Percentiles rank a stretch among this genome's conserved stretches.
Conservation (phyloP, 2,113 vertebrate species). For the Pycnonotus jocosus region DNA sequence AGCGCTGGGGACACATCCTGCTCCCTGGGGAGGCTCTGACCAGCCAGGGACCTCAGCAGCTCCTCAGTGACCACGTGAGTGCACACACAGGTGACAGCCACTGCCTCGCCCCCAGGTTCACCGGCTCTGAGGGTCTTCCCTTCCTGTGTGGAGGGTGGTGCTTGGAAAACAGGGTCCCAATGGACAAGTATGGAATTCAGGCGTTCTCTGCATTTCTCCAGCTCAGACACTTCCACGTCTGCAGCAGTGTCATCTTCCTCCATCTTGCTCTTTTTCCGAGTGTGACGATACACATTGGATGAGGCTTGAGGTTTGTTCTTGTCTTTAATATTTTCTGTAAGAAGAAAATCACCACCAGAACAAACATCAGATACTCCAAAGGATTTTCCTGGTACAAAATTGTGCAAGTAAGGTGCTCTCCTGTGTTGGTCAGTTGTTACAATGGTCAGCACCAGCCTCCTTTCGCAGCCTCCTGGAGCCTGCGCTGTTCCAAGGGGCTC, state of each 20-base stretch:
- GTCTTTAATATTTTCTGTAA: conserved; percentile 75
- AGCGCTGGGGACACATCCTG: conserved; percentile 38
- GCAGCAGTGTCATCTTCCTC: background rate
- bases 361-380: background rate
- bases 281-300: background rate
- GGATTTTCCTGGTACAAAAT: background rate
- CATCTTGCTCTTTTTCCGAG: conserved; percentile 3
- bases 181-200: conserved; percentile 76
- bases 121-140: background rate
- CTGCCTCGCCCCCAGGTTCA: background rate
- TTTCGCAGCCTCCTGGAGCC: no score
- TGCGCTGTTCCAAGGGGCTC: no score
- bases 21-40: conserved; percentile 16
- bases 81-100: background rate
- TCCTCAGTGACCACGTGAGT: conserved; percentile 69
- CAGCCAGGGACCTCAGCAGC: conserved; percentile 72
- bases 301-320: conserved; percentile 54
- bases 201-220: conserved; percentile 69
- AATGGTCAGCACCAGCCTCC: background rate
- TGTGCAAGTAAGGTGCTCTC: background rate
- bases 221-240: background rate
- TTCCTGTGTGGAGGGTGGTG: background rate
- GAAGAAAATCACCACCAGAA: background rate
- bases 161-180: conserved; percentile 71
- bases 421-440: background rate